A percentile compares a stretch with the other conserved stretches of the same genome.
Evolutionary conservation across 2,797 vertebrate species (phyloP).

Genomic region (Orestias chungarensis): DNA sequence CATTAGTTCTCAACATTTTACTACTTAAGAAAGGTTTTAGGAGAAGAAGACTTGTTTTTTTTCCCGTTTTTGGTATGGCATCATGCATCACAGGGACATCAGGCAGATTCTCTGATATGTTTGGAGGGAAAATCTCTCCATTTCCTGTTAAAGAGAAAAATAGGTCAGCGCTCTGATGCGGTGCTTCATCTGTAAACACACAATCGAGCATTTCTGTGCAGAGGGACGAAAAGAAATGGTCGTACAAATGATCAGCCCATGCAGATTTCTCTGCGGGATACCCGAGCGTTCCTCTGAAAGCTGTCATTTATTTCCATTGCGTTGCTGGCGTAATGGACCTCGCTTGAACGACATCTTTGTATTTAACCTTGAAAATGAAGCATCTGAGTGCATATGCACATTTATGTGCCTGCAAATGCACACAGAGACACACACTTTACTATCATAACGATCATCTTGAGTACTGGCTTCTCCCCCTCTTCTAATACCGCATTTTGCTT

Average conservation of each 20-base stretch:
- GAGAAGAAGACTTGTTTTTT: neutral
- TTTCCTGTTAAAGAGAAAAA: conserved; percentile 74
- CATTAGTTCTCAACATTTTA: conserved; percentile 10
- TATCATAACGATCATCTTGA: conserved; percentile 40
- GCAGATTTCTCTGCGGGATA: conserved; percentile 71
- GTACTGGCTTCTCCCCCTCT: conserved; percentile 2
- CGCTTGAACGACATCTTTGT: conserved; percentile 76
- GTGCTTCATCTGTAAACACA: conserved; percentile 75
- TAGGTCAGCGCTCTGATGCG: conserved; percentile 59
- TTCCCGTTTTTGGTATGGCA: conserved; percentile 7
- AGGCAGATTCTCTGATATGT: conserved; percentile 60
- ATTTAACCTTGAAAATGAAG: conserved; percentile 76
- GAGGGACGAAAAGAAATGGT: conserved; percentile 29
- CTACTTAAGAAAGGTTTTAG: neutral
- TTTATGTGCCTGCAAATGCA: conserved; percentile 37
- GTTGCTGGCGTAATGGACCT: conserved; percentile 77
- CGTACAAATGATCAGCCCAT: conserved; percentile 56
- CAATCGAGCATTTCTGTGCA: conserved; percentile 65
- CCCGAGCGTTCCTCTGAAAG: conserved; percentile 73
- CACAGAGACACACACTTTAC: conserved; percentile 44
- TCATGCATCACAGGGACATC: conserved; percentile 60
- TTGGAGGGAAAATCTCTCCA: conserved; percentile 62
- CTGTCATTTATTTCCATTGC: conserved; percentile 80
- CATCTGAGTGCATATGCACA: conserved; percentile 53
- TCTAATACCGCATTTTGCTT: conserved; percentile 47